Conservation (phyloP, 1,140 invertebrate species). For the Cryptotermes secundus region DNA sequence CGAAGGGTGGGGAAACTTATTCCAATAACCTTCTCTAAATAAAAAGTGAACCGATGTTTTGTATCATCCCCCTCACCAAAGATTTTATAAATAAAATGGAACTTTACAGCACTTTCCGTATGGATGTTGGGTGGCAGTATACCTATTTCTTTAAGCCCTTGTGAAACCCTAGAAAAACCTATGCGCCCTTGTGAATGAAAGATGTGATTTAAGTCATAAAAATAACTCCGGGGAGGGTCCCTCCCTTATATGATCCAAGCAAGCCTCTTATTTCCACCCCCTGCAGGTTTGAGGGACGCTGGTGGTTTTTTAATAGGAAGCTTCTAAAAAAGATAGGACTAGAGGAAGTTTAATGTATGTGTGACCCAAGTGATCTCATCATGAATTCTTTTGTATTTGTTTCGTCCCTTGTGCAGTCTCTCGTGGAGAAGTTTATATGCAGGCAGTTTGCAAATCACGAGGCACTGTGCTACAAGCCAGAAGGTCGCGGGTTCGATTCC, state of each 20-base stretch:
- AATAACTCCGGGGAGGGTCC: neutral
- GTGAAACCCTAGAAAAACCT: neutral
- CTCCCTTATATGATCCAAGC: neutral
- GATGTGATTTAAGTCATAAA: slow-evolving; percentile 20
- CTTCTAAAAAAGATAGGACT: neutral
- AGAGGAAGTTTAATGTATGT: neutral
- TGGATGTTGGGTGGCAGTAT: neutral
- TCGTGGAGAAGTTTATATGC: too few species aligned
- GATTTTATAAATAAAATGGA: neutral
- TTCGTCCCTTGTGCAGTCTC: too few species aligned
- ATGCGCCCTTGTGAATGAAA: neutral
- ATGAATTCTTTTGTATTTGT: too few species aligned
- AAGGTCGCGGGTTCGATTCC: too few species aligned
- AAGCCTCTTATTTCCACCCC: slow-evolving; percentile 14
- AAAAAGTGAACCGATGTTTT: neutral
- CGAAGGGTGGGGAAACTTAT: neutral
- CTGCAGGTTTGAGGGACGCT: slow-evolving; percentile 1
- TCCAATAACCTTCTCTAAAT: neutral
- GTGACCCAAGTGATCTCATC: neutral
- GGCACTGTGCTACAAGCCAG: too few species aligned
- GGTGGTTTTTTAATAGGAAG: slow-evolving; percentile 19
- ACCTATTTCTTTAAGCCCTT: neutral
- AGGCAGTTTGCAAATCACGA: too few species aligned
- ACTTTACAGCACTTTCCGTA: neutral
- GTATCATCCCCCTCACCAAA: neutral